These are phyloP conservation scores for Lepus oiostolus DNA, from an alignment of 2,797 vertebrate genomes.

Conservation along the genomic window DNA sequence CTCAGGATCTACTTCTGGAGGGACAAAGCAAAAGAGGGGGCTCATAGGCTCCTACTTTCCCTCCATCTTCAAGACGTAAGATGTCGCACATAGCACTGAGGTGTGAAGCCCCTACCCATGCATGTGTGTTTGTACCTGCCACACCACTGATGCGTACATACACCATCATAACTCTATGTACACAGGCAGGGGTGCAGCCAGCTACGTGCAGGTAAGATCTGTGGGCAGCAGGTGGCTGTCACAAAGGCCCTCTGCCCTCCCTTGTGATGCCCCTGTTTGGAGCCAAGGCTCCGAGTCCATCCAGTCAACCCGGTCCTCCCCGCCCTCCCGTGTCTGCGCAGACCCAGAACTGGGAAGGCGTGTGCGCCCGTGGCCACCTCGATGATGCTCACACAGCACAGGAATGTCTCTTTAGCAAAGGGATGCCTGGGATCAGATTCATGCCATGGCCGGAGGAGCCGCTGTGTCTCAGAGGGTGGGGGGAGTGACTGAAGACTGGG, in stretches of 20 bases:
- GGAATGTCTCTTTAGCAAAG: neutral
- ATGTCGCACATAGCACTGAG: neutral
- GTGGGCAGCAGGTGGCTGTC: fast-evolving
- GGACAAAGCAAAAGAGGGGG: neutral
- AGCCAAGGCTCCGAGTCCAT: neutral
- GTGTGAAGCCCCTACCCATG: fast-evolving
- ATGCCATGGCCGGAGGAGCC: neutral
- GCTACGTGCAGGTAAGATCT: neutral
- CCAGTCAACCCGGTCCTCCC: neutral
- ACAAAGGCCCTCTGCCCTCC: neutral
- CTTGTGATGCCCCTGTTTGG: neutral
- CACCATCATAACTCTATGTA: neutral
- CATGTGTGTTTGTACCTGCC: neutral
- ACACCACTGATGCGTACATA: fast-evolving
- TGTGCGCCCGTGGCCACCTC: neutral
- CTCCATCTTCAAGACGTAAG: neutral
- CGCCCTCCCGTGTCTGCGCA: neutral
- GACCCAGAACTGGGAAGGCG: neutral
- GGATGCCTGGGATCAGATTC: neutral
- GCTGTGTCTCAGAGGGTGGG: neutral
- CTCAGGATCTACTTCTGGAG: neutral
- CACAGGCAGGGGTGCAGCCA: neutral
- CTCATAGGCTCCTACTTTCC: too few species aligned
- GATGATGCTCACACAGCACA: neutral
- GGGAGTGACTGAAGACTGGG: neutral